Percentiles rank a stretch among this genome's conserved stretches.
Evolutionary conservation across 1,140 invertebrate genomes (phyloP).

Genomic region (Physella acuta): DNA sequence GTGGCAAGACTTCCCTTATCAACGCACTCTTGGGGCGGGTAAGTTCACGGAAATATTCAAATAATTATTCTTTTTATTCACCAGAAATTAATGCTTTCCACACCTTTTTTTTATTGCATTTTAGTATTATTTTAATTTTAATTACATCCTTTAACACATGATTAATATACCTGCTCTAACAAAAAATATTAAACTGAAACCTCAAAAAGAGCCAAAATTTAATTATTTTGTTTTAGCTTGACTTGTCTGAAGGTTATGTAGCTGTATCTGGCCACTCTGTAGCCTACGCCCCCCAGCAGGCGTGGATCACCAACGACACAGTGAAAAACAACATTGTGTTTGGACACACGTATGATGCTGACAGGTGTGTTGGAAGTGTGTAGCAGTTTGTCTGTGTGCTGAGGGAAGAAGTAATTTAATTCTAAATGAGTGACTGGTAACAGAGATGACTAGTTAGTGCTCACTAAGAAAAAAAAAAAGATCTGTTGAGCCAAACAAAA

Average conservation of each 20-base stretch:
- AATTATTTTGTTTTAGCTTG: too few species aligned
- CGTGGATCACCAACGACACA: slow-evolving; percentile 70
- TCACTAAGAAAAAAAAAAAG: neutral
- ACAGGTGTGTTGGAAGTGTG: slow-evolving; percentile 34
- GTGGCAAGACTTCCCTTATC: slow-evolving; percentile 86
- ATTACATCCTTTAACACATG: too few species aligned
- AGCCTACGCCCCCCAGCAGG: slow-evolving; percentile 71
- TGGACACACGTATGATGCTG: slow-evolving; percentile 63
- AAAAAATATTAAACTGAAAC: too few species aligned
- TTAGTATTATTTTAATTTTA: too few species aligned
- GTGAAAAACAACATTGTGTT: slow-evolving; percentile 72
- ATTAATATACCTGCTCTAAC: too few species aligned
- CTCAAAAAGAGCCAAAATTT: too few species aligned
- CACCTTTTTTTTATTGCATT: too few species aligned
- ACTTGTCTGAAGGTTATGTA: too few species aligned
- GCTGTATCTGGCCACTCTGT: slow-evolving; percentile 65
- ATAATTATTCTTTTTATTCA: neutral
- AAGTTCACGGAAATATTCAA: slow-evolving; percentile 26
- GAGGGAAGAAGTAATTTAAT: neutral
- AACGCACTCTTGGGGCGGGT: slow-evolving; percentile 87
- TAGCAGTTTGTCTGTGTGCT: neutral
- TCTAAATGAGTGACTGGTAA: neutral
- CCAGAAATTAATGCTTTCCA: too few species aligned
- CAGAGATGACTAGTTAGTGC: neutral
- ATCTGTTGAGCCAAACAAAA: too few species aligned